Evolutionary conservation across 2,888 invertebrate genomes (phyloP).

Genomic region (Aphelenchoides bicaudatus): DNA sequence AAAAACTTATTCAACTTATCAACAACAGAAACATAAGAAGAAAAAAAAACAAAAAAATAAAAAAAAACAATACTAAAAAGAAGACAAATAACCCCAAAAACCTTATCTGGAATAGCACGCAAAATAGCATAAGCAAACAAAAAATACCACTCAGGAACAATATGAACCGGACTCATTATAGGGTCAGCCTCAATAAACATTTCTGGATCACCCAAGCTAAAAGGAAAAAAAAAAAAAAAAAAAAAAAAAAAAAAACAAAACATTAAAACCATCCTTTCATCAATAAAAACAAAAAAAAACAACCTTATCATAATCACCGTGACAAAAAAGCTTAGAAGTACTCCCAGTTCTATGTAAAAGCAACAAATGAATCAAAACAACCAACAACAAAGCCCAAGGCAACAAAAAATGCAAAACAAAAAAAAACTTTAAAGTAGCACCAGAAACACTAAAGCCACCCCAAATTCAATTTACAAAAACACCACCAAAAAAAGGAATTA

Average conservation of each 20-base stretch:
- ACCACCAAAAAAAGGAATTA: neutral
- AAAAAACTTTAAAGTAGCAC: neutral
- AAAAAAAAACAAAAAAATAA: constrained; percentile 24
- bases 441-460: neutral
- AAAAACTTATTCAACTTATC: constrained; percentile 28
- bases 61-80: constrained; percentile 39
- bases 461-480: neutral
- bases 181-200: neutral
- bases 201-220: neutral
- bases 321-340: constrained; percentile 44
- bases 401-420: neutral
- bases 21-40: constrained; percentile 30
- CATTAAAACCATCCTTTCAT: constrained; percentile 17
- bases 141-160: constrained; percentile 2
- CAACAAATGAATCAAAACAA: neutral
- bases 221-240: neutral
- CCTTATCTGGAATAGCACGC: neutral
- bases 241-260: neutral
- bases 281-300: constrained; percentile 46
- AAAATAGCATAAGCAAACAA: neutral
- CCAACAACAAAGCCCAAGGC: neutral
- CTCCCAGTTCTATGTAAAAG: constrained; percentile 47
- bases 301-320: constrained; percentile 51
- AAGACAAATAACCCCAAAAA: constrained; percentile 14
- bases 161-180: neutral